phyloP scores from a whole-genome alignment of 1,140 invertebrate genomes.

The Eufriesea mexicana region DNA sequence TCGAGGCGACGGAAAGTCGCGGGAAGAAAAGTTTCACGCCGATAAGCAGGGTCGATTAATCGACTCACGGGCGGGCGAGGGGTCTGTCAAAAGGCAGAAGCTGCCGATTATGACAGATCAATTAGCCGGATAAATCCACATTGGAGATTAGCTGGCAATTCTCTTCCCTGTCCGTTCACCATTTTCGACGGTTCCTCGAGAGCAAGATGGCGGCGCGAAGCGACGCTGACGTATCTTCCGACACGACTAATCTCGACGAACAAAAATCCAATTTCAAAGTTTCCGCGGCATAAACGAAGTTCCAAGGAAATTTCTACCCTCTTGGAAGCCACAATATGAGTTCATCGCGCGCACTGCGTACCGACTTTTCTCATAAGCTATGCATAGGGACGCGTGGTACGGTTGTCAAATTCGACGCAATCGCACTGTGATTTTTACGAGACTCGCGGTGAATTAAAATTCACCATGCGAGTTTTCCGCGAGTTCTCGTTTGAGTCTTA shows the following conservation, averaged over 20 bases:
- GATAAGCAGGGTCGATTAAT: slow-evolving; percentile 7
- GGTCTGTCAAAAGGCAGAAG: neutral
- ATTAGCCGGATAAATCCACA: slow-evolving; percentile 16
- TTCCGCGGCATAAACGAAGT: slow-evolving; percentile 24
- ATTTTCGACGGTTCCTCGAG: neutral
- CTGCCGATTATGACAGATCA: neutral
- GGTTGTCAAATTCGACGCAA: neutral
- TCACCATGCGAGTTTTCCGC: too few species aligned
- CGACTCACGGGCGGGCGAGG: neutral
- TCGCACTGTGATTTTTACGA: neutral
- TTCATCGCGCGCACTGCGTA: neutral
- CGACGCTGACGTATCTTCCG: neutral
- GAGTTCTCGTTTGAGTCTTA: neutral
- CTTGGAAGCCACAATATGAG: slow-evolving; percentile 1
- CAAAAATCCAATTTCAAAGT: slow-evolving; percentile 45
- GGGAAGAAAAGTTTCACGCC: neutral
- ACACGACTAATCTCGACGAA: slow-evolving; percentile 31
- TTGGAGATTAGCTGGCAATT: neutral
- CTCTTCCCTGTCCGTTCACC: neutral
- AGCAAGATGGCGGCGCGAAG: too few species aligned
- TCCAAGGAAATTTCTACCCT: slow-evolving; percentile 25
- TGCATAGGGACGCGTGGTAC: slow-evolving; percentile 21
- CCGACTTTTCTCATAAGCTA: slow-evolving; percentile 25
- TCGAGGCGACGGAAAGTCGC: neutral
- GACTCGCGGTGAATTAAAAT: slow-evolving; percentile 8